Conservation (phyloP, 1,140 invertebrate species). For the Philotrypesis tridentata region DNA sequence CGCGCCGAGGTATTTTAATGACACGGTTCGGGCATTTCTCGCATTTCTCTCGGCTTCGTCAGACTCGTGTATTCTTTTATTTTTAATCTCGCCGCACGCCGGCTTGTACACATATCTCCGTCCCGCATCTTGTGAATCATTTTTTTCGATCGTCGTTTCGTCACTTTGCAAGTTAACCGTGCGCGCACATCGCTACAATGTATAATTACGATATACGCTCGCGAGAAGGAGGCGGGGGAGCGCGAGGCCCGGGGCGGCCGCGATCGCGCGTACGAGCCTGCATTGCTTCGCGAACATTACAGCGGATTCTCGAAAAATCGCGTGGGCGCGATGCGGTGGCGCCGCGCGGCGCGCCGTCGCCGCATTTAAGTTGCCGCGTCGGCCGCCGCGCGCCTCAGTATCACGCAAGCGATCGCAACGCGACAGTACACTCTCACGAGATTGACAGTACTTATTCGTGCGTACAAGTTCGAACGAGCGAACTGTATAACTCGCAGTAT, state of each 20-base stretch:
- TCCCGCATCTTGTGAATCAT: not conserved
- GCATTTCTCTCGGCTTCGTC: not conserved
- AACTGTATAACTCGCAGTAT: not conserved
- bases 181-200: too few relatives aligned
- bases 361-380: conserved; percentile 56
- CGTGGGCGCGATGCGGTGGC: conserved; percentile 34
- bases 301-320: conserved; percentile 46
- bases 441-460: not conserved
- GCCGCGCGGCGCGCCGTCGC: conserved; percentile 53
- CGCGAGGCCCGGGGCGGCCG: not conserved
- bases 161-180: too few relatives aligned
- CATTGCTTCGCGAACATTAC: conserved; percentile 37
- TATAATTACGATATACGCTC: too few relatives aligned
- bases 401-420: not conserved
- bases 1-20: not conserved
- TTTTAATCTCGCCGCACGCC: not conserved
- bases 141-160: not conserved
- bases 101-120: too few relatives aligned
- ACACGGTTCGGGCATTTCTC: not conserved
- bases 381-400: conserved; percentile 55
- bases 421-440: not conserved
- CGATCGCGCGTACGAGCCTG: not conserved
- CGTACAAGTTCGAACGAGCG: too few relatives aligned
- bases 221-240: too few relatives aligned
- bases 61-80: not conserved